Evolutionary conservation across 2,797 vertebrate species (phyloP), one percentile per base, ranked within the genome.

Genomic region (Eutrigla gurnardus): DNA sequence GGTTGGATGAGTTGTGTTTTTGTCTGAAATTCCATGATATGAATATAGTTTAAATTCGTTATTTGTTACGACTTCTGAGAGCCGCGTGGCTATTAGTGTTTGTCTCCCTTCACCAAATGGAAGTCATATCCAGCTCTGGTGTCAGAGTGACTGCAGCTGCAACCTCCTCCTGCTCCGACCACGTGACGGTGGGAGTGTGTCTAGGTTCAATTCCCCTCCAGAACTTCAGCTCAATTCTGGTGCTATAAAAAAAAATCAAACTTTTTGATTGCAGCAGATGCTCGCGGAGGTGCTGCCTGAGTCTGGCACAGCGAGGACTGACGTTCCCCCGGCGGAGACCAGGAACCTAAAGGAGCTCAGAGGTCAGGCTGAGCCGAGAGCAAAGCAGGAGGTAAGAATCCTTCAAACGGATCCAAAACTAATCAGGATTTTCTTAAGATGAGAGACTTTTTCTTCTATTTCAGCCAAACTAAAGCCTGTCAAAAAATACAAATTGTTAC

Each of bases 181-280:
- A 96, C 95, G 96, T 96, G 96, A 96, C 40, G 65, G 93, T 93
- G 95, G 94, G 96, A 94, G 96, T 95, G 94, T 91, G 91, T 95
- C 90, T 75, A 93, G 87, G 94, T 96, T 95, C 94, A 94, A 95
- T 95, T 96, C 93, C 90, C 91, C 93, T 94, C 93, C 92, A 94
- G 89, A 92, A 93, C 91, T 90, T 64, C 80, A 84, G 87, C 90
- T 84, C 89, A 92, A 93, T 93, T 92, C 93, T 86, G 79, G 84
- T 68, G 81, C 93, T 92, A 91, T 91, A 92, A 93, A 94, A 93
- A 94, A 93, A 93, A 87, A 88, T 79, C 75, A 60, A 85, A 86
- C 84, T 78, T 89, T 92, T 92, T 93, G 70, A 93, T 92, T 88
- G 87, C 84, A 83, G 86, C 88, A 78, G 89, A 89, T 77, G 72